Conservation (phyloP, 1,140 invertebrate species). For the Eulimnadia texana region DNA sequence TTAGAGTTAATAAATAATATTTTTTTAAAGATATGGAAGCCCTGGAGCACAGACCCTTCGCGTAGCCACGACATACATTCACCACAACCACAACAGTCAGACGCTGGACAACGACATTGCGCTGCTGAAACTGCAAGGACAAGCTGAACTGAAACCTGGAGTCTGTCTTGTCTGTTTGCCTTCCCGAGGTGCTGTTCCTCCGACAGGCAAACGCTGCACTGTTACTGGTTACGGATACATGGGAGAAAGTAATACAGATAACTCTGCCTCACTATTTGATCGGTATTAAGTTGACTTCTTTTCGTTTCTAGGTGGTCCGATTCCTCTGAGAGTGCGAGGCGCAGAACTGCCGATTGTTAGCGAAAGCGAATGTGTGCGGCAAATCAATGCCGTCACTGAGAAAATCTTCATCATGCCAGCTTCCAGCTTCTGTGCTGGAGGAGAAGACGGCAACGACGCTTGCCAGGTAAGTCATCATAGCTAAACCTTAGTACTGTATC, state of each 20-base stretch:
- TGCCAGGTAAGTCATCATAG: constrained; percentile 71
- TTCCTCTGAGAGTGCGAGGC: constrained; percentile 70
- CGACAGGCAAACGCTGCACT: constrained; percentile 72
- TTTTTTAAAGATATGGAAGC: constrained; percentile 51
- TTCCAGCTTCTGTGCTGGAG: constrained; percentile 79
- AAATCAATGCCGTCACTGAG: constrained; percentile 84
- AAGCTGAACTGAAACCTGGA: constrained; percentile 71
- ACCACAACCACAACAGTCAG: constrained; percentile 91
- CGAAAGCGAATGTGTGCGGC: constrained; percentile 75
- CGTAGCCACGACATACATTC: constrained; percentile 84
- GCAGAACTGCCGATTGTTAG: constrained; percentile 86
- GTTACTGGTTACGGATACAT: constrained; percentile 89
- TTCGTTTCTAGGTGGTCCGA: constrained; percentile 86
- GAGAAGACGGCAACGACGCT: constrained; percentile 79
- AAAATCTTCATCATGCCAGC: constrained; percentile 85
- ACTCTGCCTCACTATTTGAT: constrained; percentile 23
- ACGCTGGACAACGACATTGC: constrained; percentile 93
- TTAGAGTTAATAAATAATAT: background rate
- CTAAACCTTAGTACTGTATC: background rate
- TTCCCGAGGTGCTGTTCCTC: constrained; percentile 64
- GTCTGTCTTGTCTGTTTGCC: constrained; percentile 77
- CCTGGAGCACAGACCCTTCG: constrained; percentile 73
- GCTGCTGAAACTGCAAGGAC: constrained; percentile 73
- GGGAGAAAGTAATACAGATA: constrained; percentile 86
- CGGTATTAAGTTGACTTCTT: too few species aligned